Conservation (phyloP, 1,140 invertebrate genomes). For the Drosophila oshimai region DNA sequence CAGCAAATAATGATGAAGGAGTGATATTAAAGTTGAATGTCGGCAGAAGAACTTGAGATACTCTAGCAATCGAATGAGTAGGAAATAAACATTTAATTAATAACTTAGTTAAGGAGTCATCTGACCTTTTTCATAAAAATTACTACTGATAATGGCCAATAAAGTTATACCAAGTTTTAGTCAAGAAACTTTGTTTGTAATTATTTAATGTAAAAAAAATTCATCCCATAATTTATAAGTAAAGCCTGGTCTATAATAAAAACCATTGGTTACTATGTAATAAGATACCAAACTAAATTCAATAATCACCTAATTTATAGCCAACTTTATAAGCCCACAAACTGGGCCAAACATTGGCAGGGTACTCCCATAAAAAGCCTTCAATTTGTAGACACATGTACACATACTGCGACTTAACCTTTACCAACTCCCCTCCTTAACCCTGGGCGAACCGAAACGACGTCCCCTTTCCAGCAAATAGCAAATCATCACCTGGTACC, state of each 20-base stretch:
- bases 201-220: too few relatives aligned
- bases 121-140: too few relatives aligned
- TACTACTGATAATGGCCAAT: too few relatives aligned
- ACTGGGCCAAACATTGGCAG: neutral
- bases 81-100: too few relatives aligned
- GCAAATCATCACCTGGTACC: conserved; percentile 67
- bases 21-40: neutral
- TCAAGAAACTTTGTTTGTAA: too few relatives aligned
- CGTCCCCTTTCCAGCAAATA: conserved; percentile 40
- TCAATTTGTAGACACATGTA: conserved; percentile 46
- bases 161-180: too few relatives aligned
- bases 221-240: neutral
- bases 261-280: neutral
- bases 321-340: neutral
- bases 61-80: neutral
- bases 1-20: conserved; percentile 27
- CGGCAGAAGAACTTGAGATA: neutral
- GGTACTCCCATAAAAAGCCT: conserved; percentile 27
- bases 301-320: neutral
- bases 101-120: too few relatives aligned
- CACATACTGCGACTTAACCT: conserved; percentile 44
- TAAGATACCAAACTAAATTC: neutral
- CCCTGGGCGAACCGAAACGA: neutral
- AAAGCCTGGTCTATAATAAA: neutral
- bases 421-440: conserved; percentile 9